A percentile compares a stretch with the other conserved stretches of the same genome.
Conservation (phyloP, 2,888 invertebrate species). For the Abrostola triplasia region DNA sequence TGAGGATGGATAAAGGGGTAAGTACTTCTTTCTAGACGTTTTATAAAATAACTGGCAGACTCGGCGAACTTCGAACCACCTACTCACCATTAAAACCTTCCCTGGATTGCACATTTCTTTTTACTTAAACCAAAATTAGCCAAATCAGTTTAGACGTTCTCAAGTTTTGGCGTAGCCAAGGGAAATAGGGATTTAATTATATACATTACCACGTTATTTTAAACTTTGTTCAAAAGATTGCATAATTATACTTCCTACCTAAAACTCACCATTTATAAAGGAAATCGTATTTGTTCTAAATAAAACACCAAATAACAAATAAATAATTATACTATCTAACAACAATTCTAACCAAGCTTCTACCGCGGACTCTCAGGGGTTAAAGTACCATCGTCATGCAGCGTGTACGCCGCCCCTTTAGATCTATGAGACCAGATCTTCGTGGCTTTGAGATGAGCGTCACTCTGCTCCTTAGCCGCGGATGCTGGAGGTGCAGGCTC, state of each 20-base stretch:
- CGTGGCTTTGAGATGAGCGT: conserved; percentile 80
- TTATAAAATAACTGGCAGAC: no score
- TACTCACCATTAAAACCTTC: no score
- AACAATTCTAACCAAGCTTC: conserved; percentile 44
- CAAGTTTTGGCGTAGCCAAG: no score
- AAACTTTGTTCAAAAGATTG: no score
- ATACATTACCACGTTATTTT: no score
- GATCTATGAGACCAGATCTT: conserved; percentile 83
- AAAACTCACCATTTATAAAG: no score
- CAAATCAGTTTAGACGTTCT: no score
- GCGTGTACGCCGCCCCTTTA: conserved; percentile 78
- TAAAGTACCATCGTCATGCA: conserved; percentile 80
- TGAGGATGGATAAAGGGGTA: conserved; percentile 95
- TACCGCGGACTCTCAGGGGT: conserved; percentile 72
- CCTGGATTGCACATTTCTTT: no score
- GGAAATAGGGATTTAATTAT: no score
- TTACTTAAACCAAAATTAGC: no score
- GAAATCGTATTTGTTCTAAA: not conserved
- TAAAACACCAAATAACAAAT: conserved; percentile 38
- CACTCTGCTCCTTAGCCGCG: conserved; percentile 75
- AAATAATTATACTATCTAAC: conserved; percentile 43
- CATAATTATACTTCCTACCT: no score
- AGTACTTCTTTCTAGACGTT: conserved; percentile 61
- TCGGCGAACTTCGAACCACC: no score
- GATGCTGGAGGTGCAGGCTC: conserved; percentile 74